Base-by-base conservation (phyloP, 2,797 vertebrate species). In the Limnodromus scolopaceus region DNA sequence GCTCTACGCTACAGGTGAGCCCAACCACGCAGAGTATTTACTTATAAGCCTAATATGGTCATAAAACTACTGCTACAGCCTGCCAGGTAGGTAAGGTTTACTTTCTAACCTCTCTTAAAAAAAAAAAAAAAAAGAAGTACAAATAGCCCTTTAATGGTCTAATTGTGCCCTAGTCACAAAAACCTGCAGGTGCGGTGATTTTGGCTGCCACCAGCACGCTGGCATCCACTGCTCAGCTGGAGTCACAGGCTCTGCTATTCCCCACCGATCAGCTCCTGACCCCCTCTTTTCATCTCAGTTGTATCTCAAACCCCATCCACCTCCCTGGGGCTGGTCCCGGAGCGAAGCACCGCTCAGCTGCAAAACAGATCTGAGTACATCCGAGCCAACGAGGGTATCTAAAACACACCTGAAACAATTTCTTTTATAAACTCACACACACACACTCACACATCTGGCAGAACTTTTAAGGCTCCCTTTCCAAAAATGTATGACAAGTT, bases 131-230 rank as follows among this genome's bases (percentile, higher is more conserved):
- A 34, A 36, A 6, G 8, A 5, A 6, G 6, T 9, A n/a, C 24
- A 60, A 48, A 6, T 34, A 11, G 9, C 3, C 4, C 19, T 65
- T 6, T 68, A 46, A 41, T 46, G 9, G 18, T 71, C 54, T 69
- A 25, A 30, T 83, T 93, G 78, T 69, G 28, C 46, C 15, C 12
- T 39, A n/a, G 30, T 32, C 49, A 49, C n/a, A 81, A 78, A 75
- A 69, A 19, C 7, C 3, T 51, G 4, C 51, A 55, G 14, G 8
- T 65, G 7, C 22, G 8, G 13, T 45, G 54, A 48, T 63, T 76
- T 17, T 41, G 75, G 16, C 49, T 75, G 64, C 25, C 18, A 11
- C 3, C 0, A 1, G 19, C 25, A 36, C 3, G 2, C 6, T 0
- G 0, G 9, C 28, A 36, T 54, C 49, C 57, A 16, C 49, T 28